Evolutionary conservation across 2,888 invertebrate species (phyloP).

Genomic region (Mesopsocus fuscifrons): DNA sequence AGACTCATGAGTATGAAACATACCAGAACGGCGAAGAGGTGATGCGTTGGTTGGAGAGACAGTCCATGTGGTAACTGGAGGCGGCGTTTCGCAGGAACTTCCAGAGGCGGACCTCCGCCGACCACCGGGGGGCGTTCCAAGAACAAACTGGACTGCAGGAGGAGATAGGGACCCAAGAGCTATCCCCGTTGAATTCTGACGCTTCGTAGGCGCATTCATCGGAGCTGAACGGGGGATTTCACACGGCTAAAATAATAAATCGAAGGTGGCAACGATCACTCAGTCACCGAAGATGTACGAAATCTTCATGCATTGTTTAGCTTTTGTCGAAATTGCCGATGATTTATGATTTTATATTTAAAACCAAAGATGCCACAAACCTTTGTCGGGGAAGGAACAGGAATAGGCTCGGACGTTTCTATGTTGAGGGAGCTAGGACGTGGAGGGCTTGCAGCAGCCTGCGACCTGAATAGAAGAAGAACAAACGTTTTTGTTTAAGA

Average conservation of each 20-base stretch:
- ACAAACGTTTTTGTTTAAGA: no score
- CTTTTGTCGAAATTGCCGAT: neutral
- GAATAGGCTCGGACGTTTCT: conserved; percentile 43
- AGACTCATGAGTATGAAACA: no score
- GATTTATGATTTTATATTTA: neutral
- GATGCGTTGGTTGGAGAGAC: conserved; percentile 50
- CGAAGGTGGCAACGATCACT: neutral
- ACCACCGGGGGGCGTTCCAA: conserved; percentile 67
- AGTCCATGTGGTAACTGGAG: conserved; percentile 64
- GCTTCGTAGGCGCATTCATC: conserved; percentile 47
- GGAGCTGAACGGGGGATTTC: conserved; percentile 67
- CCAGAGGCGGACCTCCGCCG: conserved; percentile 22
- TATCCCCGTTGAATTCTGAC: conserved; percentile 41
- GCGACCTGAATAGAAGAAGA: conserved; percentile 11
- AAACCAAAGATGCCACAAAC: no score
- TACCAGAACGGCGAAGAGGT: conserved; percentile 46
- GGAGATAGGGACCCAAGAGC: conserved; percentile 86
- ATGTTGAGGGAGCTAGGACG: conserved; percentile 48
- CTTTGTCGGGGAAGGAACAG: conserved; percentile 29
- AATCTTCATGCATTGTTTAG: neutral
- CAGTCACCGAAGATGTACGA: neutral
- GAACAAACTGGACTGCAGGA: conserved; percentile 69
- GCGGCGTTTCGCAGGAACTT: conserved; percentile 43
- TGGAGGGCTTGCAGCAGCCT: conserved; percentile 35
- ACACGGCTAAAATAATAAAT: conserved; percentile 19